phyloP scores from a whole-genome alignment of 2,797 vertebrate genomes.

The Thunnus albacares region DNA sequence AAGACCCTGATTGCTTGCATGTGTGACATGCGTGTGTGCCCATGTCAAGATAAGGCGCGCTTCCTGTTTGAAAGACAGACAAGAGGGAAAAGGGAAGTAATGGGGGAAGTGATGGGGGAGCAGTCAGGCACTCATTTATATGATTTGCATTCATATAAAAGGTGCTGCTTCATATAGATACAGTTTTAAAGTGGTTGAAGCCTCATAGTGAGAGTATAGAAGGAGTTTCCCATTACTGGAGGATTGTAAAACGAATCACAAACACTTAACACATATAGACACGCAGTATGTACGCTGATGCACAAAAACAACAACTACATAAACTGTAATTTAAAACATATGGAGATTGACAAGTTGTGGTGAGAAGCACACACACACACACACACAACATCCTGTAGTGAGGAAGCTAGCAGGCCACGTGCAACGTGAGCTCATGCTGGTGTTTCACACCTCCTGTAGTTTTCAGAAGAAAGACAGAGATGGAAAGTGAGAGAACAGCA shows the following conservation, averaged over 20 bases:
- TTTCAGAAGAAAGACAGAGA: slow-evolving; percentile 38
- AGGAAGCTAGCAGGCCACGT: slow-evolving; percentile 50
- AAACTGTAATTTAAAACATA: slow-evolving; percentile 44
- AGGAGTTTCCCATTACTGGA: not conserved
- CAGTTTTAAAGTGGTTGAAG: not conserved
- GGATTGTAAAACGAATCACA: slow-evolving; percentile 19
- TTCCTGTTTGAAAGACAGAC: slow-evolving; percentile 50
- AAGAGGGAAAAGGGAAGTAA: not conserved
- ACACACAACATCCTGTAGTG: slow-evolving; percentile 27
- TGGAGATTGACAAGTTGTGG: slow-evolving; percentile 30
- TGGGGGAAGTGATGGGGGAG: not conserved
- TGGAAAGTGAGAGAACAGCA: slow-evolving; percentile 36
- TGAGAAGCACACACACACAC: slow-evolving; percentile 9
- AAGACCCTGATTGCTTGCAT: not conserved
- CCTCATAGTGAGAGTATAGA: not conserved
- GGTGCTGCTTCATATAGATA: not conserved
- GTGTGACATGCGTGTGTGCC: not conserved
- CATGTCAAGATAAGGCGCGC: slow-evolving; percentile 16
- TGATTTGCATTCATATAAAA: not conserved
- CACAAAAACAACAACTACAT: slow-evolving; percentile 47
- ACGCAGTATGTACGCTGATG: not conserved
- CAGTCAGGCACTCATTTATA: slow-evolving; percentile 16
- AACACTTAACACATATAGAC: not conserved
- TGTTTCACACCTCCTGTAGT: slow-evolving; percentile 65
- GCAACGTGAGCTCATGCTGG: slow-evolving; percentile 59